Evolutionary conservation across 2,888 invertebrate species (phyloP), one percentile per base, ranked within the genome.

Genomic region (Caenorhabditis angaria): DNA sequence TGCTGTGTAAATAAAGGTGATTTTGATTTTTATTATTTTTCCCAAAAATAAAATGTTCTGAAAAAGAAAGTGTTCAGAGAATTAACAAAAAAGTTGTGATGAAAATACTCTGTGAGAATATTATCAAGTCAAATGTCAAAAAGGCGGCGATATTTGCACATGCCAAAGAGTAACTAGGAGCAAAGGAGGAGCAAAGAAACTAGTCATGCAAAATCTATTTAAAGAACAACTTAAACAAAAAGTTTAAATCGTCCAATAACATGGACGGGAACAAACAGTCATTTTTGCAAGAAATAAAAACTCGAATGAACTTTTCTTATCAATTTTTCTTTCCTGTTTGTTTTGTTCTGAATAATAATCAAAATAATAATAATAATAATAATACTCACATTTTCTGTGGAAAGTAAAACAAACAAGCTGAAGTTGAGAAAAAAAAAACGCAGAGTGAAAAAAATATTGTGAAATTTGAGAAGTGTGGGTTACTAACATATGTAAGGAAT

Each of bases 151-250:
- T 41, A 18, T 41, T 41, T 41, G 41, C 41, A 41, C 6, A 41
- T 41, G 41, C 41, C 41, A 41, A 41, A 41, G n/a, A n/a, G 41
- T 41, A 41, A 41, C 41, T 41, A 41, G 14, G 3, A 41, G n/a
- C n/a, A 41, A 41, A 41, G 41, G 41, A 41, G 41, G 41, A 41
- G 41, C 41, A 41, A 41, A 12, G 18, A 3, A 41, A 41, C 41
- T 18, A 41, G 41, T 41, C 41, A 41, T 41, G 41, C 41, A 41
- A 41, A 41, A 41, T 41, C 41, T 41, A 41, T 41, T 41, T 41
- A 41, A 41, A 41, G 41, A 41, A 18, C 18, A 41, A 12, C 41
- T n/a, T n/a, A n/a, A 41, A 18, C 41, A 41, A 41, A 41, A 14
- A 41, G 41, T 41, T 41, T 14, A 41, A 41, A 41, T 14, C 10